Evolutionary conservation across 2,113 vertebrate genomes (phyloP).

Genomic region (Thryonomys swinderianus): DNA sequence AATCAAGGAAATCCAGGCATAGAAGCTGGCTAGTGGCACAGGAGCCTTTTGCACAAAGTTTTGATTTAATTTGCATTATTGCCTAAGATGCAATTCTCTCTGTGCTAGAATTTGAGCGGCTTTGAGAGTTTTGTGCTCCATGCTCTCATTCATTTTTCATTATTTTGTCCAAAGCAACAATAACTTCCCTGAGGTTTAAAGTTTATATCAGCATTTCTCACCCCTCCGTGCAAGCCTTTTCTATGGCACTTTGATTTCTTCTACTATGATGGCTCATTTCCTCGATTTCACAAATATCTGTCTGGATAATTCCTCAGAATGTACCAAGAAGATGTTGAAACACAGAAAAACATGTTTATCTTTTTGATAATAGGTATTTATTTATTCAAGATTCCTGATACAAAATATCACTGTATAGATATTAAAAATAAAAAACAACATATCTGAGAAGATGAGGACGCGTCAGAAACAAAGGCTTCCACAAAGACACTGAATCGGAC

Average conservation of each 20-base stretch:
- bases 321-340: constrained; percentile 33
- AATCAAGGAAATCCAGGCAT: not conserved
- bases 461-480: constrained; percentile 19
- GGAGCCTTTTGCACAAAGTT: not conserved
- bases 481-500: not conserved
- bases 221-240: constrained; percentile 40
- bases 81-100: not conserved
- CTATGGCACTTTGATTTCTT: constrained; percentile 54
- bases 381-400: constrained; percentile 59
- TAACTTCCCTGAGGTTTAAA: constrained; percentile 5
- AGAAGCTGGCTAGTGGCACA: not conserved
- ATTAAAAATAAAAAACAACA: constrained; percentile 45
- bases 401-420: constrained; percentile 20
- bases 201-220: constrained; percentile 53
- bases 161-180: constrained; percentile 38
- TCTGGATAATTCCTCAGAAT: constrained; percentile 44
- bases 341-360: constrained; percentile 32
- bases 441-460: constrained; percentile 25
- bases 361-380: constrained; percentile 40
- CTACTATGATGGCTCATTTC: constrained; percentile 74
- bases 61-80: constrained; percentile 37
- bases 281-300: constrained; percentile 66
- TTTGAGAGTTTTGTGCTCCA: not conserved
- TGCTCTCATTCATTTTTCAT: constrained; percentile 23
- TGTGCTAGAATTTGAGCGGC: constrained; percentile 31